Conservation (phyloP, 30 jellyfish, hydroid and myxozoan species). For the Euphysa ruthae region DNA sequence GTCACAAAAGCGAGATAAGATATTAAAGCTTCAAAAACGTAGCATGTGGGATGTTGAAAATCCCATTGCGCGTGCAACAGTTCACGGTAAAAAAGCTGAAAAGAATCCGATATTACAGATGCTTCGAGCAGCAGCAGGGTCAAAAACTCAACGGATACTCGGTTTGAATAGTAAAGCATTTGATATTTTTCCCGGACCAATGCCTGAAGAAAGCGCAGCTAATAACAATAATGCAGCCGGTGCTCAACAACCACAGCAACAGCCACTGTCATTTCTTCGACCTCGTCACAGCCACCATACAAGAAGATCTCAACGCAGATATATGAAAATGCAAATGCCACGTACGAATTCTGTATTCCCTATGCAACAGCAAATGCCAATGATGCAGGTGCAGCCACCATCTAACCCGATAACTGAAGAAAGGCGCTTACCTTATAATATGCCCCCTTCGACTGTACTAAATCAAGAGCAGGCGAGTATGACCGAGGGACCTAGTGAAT, state of each 20-base stretch:
- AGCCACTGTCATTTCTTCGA: too few relatives aligned
- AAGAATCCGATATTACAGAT: slow-evolving; percentile 73
- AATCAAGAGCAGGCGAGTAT: too few relatives aligned
- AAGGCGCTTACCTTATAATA: too few relatives aligned
- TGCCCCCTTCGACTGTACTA: too few relatives aligned
- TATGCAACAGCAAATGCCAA: too few relatives aligned
- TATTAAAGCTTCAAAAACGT: slow-evolving; percentile 44
- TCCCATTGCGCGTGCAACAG: slow-evolving; percentile 73
- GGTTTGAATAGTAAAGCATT: slow-evolving; percentile 92
- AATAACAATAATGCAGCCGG: slow-evolving; percentile 4
- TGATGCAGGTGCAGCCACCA: too few relatives aligned
- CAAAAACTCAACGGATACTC: slow-evolving; percentile 59
- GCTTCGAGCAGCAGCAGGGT: slow-evolving; percentile 78
- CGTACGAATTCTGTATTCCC: too few relatives aligned
- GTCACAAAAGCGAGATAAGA: slow-evolving; percentile 13
- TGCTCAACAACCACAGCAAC: not conserved
- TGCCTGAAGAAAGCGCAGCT: slow-evolving; percentile 55
- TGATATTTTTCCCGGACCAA: slow-evolving; percentile 96
- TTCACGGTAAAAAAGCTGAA: slow-evolving; percentile 49
- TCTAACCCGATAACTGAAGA: too few relatives aligned
- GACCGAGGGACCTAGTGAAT: too few relatives aligned
- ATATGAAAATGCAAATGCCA: too few relatives aligned
- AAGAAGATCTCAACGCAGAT: too few relatives aligned
- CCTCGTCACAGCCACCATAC: too few relatives aligned
- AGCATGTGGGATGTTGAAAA: slow-evolving; percentile 51